Conservation (phyloP, 1,140 invertebrate species). For the Augochlora pura region DNA sequence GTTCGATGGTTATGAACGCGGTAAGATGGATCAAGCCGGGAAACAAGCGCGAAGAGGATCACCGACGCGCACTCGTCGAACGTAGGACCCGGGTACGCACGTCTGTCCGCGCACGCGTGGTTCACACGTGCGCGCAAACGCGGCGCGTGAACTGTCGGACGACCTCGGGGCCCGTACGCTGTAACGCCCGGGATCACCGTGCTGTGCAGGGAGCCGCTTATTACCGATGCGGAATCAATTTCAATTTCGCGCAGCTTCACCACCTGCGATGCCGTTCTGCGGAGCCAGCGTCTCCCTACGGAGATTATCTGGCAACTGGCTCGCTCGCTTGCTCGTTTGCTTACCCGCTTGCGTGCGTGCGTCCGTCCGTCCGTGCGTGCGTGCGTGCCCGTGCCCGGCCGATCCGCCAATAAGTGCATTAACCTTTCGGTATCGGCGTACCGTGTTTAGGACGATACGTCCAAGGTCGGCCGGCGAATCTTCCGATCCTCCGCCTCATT, state of each 20-base stretch:
- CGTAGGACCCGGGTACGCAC: conserved; percentile 29
- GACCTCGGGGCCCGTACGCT: conserved; percentile 55
- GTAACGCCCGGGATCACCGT: conserved; percentile 44
- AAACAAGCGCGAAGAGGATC: conserved; percentile 30
- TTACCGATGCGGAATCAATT: conserved; percentile 70
- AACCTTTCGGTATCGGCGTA: background rate
- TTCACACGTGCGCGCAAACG: conserved; percentile 31
- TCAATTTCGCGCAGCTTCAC: conserved; percentile 66
- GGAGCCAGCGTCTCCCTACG: conserved; percentile 40
- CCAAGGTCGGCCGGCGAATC: background rate
- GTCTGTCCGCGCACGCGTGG: conserved; percentile 26
- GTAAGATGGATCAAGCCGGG: conserved; percentile 4
- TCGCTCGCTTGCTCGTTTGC: conserved; percentile 24
- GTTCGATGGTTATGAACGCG: conserved; percentile 34
- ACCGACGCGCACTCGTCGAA: conserved; percentile 48
- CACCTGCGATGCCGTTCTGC: conserved; percentile 60
- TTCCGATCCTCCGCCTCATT: background rate
- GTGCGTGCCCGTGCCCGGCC: background rate
- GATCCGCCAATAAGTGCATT: conserved; percentile 11
- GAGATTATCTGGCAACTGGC: conserved; percentile 51
- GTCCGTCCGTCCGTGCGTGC: background rate
- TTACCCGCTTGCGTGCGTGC: conserved; percentile 1
- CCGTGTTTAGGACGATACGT: background rate
- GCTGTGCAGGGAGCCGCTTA: conserved; percentile 62
- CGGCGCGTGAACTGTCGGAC: conserved; percentile 34